These are phyloP conservation scores for Eidolon helvum DNA, from an alignment of 2,113 vertebrate genomes.

Conservation along the genomic window DNA sequence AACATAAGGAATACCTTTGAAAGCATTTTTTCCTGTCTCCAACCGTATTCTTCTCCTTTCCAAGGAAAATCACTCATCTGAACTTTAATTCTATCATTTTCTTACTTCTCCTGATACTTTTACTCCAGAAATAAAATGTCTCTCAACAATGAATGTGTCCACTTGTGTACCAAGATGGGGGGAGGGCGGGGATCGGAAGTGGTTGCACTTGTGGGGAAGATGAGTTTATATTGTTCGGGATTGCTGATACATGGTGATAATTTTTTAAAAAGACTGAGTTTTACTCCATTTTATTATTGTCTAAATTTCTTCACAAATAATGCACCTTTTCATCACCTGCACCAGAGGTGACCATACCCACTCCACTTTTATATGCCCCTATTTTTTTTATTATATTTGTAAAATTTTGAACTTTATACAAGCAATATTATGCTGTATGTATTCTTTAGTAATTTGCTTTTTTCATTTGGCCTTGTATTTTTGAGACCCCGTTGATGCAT, in stretches of 20 bases:
- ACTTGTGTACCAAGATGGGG: background rate
- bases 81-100: background rate
- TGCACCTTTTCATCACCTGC: background rate
- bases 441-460: background rate
- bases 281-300: background rate
- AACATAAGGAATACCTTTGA: background rate
- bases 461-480: background rate
- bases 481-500: background rate
- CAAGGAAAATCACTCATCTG: background rate
- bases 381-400: background rate
- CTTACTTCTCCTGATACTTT: background rate
- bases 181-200: background rate
- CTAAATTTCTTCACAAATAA: slow-evolving; percentile 6
- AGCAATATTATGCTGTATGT: background rate
- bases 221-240: background rate
- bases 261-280: background rate
- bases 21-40: background rate
- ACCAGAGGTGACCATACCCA: background rate
- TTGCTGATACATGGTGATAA: background rate
- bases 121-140: background rate
- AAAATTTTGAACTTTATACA: background rate
- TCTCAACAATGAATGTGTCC: background rate
- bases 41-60: background rate
- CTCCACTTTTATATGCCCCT: background rate
- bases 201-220: background rate